Evolutionary conservation across 2,888 invertebrate genomes (phyloP).

Genomic region (Lasioglossum zephyrum): DNA sequence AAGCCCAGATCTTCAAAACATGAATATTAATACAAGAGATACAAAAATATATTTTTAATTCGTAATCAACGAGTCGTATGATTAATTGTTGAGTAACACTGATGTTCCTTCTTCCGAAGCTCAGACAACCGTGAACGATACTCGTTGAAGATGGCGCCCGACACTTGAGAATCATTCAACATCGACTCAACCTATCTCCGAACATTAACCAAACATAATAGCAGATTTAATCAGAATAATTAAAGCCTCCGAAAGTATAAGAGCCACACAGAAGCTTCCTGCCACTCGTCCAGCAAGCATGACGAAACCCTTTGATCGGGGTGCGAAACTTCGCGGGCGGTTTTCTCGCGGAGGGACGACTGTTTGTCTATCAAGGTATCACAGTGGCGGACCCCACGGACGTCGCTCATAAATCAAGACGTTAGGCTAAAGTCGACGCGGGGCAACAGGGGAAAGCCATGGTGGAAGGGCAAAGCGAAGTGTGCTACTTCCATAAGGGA

Average conservation of each 20-base stretch:
- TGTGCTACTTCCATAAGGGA: constrained; percentile 77
- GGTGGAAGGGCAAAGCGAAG: constrained; percentile 69
- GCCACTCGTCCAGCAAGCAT: background rate
- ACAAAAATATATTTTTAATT: background rate
- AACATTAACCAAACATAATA: background rate
- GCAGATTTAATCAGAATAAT: background rate
- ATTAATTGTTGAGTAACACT: background rate
- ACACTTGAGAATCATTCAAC: background rate
- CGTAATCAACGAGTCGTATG: background rate
- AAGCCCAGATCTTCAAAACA: no score
- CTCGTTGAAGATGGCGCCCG: background rate
- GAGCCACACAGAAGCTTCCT: background rate
- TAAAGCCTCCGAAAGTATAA: background rate
- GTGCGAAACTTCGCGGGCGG: constrained; percentile 4
- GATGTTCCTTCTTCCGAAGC: background rate
- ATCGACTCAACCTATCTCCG: background rate
- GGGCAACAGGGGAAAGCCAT: constrained; percentile 63
- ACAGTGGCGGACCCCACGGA: constrained; percentile 38
- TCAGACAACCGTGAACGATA: background rate
- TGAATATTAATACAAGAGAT: no score
- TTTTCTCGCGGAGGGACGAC: constrained; percentile 24
- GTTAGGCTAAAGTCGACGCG: constrained; percentile 71
- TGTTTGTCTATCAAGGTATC: constrained; percentile 62
- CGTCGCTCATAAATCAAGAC: constrained; percentile 79
- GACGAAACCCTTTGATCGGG: background rate